These are phyloP conservation scores for Patella pellucida DNA, from an alignment of 2,888 invertebrate genomes.

Conservation along the genomic window DNA sequence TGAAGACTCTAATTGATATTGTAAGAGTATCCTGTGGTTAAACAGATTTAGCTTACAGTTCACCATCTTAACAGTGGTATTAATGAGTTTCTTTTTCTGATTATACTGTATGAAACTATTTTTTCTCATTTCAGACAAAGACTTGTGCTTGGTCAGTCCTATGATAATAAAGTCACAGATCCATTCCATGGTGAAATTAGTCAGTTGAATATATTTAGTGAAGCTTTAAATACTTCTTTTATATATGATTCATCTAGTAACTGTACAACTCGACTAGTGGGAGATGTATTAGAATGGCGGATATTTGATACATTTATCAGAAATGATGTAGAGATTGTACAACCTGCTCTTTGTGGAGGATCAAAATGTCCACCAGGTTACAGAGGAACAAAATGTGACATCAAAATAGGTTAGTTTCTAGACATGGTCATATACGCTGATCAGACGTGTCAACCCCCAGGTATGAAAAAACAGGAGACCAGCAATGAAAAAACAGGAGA, in stretches of 20 bases:
- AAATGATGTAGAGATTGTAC: slow-evolving; percentile 33
- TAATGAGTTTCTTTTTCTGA: background rate
- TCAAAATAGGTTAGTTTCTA: slow-evolving; percentile 76
- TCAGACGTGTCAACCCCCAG: too few relatives aligned
- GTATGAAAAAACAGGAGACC: too few relatives aligned
- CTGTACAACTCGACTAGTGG: slow-evolving; percentile 34
- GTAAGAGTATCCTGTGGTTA: too few relatives aligned
- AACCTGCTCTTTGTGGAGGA: slow-evolving; percentile 50
- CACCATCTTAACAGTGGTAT: too few relatives aligned
- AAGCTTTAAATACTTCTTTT: slow-evolving; percentile 20
- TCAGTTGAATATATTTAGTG: slow-evolving; percentile 49
- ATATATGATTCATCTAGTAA: slow-evolving; percentile 35
- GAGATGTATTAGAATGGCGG: slow-evolving; percentile 49
- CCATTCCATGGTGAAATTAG: slow-evolving; percentile 52
- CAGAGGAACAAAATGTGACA: slow-evolving; percentile 87
- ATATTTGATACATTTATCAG: slow-evolving; percentile 43
- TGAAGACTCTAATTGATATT: too few relatives aligned
- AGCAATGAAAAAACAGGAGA: too few relatives aligned
- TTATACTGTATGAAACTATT: background rate
- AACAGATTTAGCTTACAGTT: too few relatives aligned
- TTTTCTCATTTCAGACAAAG: slow-evolving; percentile 23
- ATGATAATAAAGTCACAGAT: slow-evolving; percentile 1
- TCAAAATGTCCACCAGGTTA: slow-evolving; percentile 79
- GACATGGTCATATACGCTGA: too few relatives aligned
- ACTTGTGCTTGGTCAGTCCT: slow-evolving; percentile 28